Evolutionary conservation across 1,140 invertebrate species (phyloP).

Genomic region (Scaptodrosophila lebanonensis): DNA sequence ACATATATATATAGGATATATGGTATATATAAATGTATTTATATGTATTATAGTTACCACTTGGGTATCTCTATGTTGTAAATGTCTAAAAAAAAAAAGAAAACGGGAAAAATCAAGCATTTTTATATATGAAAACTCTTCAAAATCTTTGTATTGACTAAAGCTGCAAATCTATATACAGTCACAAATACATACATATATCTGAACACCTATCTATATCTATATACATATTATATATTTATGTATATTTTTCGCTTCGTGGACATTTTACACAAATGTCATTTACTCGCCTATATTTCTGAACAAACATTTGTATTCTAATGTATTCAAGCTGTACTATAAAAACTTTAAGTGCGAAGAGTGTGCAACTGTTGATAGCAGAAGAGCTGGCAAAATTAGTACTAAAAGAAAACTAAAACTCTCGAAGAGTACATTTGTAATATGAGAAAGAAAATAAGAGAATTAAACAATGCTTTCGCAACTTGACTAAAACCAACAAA

Average conservation of each 20-base stretch:
- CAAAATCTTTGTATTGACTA: slow-evolving; percentile 20
- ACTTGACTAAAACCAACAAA: slow-evolving; percentile 33
- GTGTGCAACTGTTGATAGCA: slow-evolving; percentile 16
- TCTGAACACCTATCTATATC: slow-evolving; percentile 28
- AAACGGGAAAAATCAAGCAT: slow-evolving; percentile 20
- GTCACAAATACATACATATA: slow-evolving; percentile 53
- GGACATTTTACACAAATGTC: slow-evolving; percentile 6
- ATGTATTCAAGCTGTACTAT: slow-evolving; percentile 18
- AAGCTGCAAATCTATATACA: slow-evolving; percentile 39
- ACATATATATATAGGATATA: slow-evolving; percentile 34
- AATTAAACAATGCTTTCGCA: slow-evolving; percentile 40
- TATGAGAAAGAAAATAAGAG: slow-evolving; percentile 26
- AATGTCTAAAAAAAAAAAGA: too few species aligned
- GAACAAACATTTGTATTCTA: slow-evolving; percentile 18
- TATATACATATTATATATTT: slow-evolving; percentile 26
- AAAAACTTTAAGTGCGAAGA: slow-evolving; percentile 20
- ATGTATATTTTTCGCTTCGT: slow-evolving; percentile 31
- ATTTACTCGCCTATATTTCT: slow-evolving; percentile 10
- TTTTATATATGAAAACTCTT: slow-evolving; percentile 32
- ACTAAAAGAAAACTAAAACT: slow-evolving; percentile 15
- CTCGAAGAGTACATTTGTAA: slow-evolving; percentile 39
- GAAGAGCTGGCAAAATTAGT: slow-evolving; percentile 1
- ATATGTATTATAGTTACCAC: slow-evolving; percentile 58
- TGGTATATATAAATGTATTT: too few species aligned
- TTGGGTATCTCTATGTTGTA: slow-evolving; percentile 55